Base-by-base conservation (phyloP, 2,888 invertebrate species). In the Limnephilus lunatus region DNA sequence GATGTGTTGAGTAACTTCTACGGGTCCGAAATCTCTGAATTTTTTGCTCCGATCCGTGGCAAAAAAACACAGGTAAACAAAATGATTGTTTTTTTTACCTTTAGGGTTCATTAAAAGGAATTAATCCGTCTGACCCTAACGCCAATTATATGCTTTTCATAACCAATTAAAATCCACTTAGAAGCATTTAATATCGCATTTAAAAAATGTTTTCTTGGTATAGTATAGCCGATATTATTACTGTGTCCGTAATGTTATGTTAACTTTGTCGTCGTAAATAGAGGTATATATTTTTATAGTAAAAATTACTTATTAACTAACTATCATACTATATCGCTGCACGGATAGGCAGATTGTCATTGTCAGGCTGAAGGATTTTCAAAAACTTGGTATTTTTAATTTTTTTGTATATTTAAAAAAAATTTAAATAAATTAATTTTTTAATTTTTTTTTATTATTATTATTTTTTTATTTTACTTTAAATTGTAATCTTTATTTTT, bases 101-200 rank as follows among this genome's bases (percentile, higher is more conserved):
- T 35, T 90, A 39, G 80, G 85, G 88, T 93, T 93, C 92, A 92
- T 93, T 92, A 93, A 88, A 87, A 93, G 90, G 92, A 92, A 93
- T 93, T 90, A 91, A 83, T 89, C 48, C 82, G 90, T 53, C 87
- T 89, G 82, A 91, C 82, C 91, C 88, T 87, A 39, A 32, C 87
- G 88, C 90, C 93, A 93, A 93, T 93, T 93, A 93, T 93, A 92
- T 92, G 92, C 92, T 92, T 93, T 93, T 93, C 93, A 93, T 93
- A 92, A 93, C 93, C 93, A 93, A 93, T 93, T 93, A 93, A 93
- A 93, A 91, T 91, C 93, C 93, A 93, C 93, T 93, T 93, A 93
- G 92, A 87, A 31, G 81, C 92, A 87, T 93, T 93, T 93, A 93
- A 93, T 93, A 92, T 92, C 91, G 89, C 90, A 91, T 93, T 92